Base-by-base conservation (phyloP, 1,140 invertebrate genomes). In the Pinna nobilis region DNA sequence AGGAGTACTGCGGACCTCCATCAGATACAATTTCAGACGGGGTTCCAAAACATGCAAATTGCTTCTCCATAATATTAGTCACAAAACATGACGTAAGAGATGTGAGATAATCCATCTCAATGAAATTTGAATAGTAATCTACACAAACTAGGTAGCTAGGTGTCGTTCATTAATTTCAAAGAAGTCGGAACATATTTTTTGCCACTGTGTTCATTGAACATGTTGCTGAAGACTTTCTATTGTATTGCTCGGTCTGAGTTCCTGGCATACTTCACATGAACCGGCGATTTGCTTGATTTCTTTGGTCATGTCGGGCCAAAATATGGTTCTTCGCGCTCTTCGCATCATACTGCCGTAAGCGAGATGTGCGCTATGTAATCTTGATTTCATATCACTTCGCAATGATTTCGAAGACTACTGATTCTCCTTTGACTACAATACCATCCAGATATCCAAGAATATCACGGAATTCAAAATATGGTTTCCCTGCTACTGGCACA, bases 21-120 rank as follows among this genome's bases (percentile, higher is more conserved):
- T 66, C 63, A 32, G 63, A 66, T 20, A 66, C 32, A 15, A 66
- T 66, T 35, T 15, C 51, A 11, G 41, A 32, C 39, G 63, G 63
- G n/a, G 51, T 51, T 28, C 63, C 63, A 66, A 66, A 77, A 32
- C 66, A 37, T n/a, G 61, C 68, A 50, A 79, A 76, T 18, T 81
- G 77, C 18, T 70, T 74, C 28, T 74, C 79, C 44, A 81, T 55
- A 49, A 78, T 76, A 13, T 44, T 11, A 25, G 37, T 47, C 23
- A 2, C 57, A 25, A 35, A 7, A 5, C 63, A 51, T 32, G 73
- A 70, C 44, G 65, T 60, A n/a, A n/a, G n/a, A n/a, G 18, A 55
- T 25, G 41, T 57, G n/a, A 81, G 71, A 18, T 35, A 23, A 30
- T 69, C 51, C 37, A 88, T 93, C 80, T 93, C 91, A 30, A 66